Percentiles rank a stretch among this genome's conserved stretches.
Conservation (phyloP, 2,888 invertebrate genomes). For the Keiferia lycopersicella region DNA sequence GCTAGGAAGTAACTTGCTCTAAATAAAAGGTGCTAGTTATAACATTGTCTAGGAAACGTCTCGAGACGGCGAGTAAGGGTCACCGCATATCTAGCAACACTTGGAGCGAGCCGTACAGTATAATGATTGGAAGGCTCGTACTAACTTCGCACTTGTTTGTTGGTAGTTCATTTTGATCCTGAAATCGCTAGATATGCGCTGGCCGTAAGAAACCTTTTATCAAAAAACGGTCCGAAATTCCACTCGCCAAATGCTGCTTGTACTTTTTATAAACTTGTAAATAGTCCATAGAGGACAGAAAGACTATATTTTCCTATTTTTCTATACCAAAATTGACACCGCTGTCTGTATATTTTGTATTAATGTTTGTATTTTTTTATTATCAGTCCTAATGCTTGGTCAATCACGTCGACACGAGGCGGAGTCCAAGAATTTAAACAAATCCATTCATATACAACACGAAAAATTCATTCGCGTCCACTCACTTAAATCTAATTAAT, state of each 20-base stretch:
- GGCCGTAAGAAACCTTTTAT: neutral
- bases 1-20: slow-evolving; percentile 4
- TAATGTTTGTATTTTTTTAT: slow-evolving; percentile 46
- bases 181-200: neutral
- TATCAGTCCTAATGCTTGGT: slow-evolving; percentile 65
- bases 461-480: slow-evolving; percentile 36
- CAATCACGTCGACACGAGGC: slow-evolving; percentile 51
- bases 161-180: too few relatives aligned
- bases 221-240: neutral
- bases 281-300: slow-evolving; percentile 14
- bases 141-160: too few relatives aligned
- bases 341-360: slow-evolving; percentile 38
- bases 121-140: too few relatives aligned
- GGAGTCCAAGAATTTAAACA: slow-evolving; percentile 54
- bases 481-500: slow-evolving; percentile 67
- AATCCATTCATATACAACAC: slow-evolving; percentile 19
- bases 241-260: slow-evolving; percentile 22
- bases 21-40: slow-evolving; percentile 19
- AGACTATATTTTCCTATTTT: slow-evolving; percentile 47
- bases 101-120: too few relatives aligned
- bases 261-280: slow-evolving; percentile 25
- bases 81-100: neutral
- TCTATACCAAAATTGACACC: slow-evolving; percentile 56
- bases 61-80: neutral
- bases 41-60: neutral